phyloP scores from a whole-genome alignment of 2,797 vertebrate genomes.

The Epinephelus coioides region DNA sequence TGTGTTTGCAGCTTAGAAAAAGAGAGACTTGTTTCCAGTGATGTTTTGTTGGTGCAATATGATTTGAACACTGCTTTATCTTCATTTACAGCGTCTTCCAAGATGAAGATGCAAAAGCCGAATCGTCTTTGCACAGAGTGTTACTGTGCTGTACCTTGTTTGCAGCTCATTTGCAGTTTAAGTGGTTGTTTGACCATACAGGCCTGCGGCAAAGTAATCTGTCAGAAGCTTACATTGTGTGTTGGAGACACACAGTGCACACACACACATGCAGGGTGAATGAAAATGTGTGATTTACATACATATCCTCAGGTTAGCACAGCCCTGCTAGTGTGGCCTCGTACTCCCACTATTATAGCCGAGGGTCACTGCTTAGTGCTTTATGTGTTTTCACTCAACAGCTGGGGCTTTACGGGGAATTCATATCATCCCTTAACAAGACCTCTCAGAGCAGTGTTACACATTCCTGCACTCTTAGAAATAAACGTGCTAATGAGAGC shows the following conservation, averaged over 20 bases:
- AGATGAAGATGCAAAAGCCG: slow-evolving; percentile 1
- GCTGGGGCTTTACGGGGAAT: slow-evolving; percentile 27
- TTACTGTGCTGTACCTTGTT: slow-evolving; percentile 41
- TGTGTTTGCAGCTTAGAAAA: neutral
- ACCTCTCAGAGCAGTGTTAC: slow-evolving; percentile 25
- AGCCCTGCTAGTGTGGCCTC: slow-evolving; percentile 10
- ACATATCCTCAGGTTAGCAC: slow-evolving; percentile 35
- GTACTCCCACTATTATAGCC: slow-evolving; percentile 8
- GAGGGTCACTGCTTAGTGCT: slow-evolving; percentile 24
- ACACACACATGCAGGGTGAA: slow-evolving; percentile 10
- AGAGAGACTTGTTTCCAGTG: neutral
- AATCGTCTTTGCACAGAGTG: slow-evolving; percentile 41
- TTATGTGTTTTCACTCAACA: neutral
- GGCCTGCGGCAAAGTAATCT: slow-evolving; percentile 46
- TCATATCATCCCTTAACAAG: slow-evolving; percentile 47
- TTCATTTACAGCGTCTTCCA: slow-evolving; percentile 4
- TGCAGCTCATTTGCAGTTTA: slow-evolving; percentile 69
- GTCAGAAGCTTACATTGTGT: slow-evolving; percentile 19
- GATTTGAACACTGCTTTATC: slow-evolving; percentile 8
- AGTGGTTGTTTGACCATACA: slow-evolving; percentile 56
- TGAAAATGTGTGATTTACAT: slow-evolving; percentile 46
- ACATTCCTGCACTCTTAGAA: slow-evolving; percentile 3
- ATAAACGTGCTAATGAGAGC: too few species aligned
- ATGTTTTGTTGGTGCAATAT: neutral
- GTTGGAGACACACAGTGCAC: neutral